Percentiles rank a stretch among this genome's conserved stretches.
Conservation (phyloP, 2,888 invertebrate species). For the Alloplasta piceator region DNA sequence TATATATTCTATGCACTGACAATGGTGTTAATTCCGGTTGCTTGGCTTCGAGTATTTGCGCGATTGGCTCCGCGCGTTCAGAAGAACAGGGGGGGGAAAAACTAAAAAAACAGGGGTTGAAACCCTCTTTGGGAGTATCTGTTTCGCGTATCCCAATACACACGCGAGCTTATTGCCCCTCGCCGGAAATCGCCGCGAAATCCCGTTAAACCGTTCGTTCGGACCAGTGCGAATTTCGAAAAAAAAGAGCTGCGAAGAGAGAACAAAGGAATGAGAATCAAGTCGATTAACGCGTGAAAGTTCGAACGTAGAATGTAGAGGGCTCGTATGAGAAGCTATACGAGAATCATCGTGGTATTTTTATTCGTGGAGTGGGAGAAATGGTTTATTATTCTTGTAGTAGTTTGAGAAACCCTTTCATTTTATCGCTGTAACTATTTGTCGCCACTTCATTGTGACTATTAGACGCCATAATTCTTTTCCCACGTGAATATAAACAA, state of each 20-base stretch:
- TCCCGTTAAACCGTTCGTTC: constrained; percentile 56
- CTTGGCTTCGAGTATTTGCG: constrained; percentile 49
- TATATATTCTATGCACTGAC: constrained; percentile 31
- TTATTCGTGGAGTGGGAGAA: no score
- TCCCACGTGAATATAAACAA: no score
- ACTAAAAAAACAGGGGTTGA: constrained; percentile 14
- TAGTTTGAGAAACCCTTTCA: no score
- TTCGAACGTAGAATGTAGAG: no score
- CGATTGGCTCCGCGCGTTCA: constrained; percentile 46
- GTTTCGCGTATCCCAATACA: constrained; percentile 35
- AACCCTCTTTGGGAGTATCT: constrained; percentile 44
- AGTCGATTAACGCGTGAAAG: constrained; percentile 41
- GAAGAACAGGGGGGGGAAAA: neutral
- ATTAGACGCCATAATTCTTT: no score
- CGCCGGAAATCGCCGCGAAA: constrained; percentile 56
- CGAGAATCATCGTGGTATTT: neutral
- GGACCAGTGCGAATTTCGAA: constrained; percentile 17
- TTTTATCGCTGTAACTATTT: no score
- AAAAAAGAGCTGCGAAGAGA: constrained; percentile 14
- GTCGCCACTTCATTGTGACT: no score
- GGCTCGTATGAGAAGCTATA: no score
- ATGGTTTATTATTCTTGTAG: no score
- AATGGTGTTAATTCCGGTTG: constrained; percentile 60
- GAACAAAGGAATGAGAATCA: constrained; percentile 25
- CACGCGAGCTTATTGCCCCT: constrained; percentile 20